Percentiles rank a stretch among this genome's conserved stretches.
phyloP scores from a whole-genome alignment of 2,888 invertebrate species.

The Pollenia angustigena region DNA sequence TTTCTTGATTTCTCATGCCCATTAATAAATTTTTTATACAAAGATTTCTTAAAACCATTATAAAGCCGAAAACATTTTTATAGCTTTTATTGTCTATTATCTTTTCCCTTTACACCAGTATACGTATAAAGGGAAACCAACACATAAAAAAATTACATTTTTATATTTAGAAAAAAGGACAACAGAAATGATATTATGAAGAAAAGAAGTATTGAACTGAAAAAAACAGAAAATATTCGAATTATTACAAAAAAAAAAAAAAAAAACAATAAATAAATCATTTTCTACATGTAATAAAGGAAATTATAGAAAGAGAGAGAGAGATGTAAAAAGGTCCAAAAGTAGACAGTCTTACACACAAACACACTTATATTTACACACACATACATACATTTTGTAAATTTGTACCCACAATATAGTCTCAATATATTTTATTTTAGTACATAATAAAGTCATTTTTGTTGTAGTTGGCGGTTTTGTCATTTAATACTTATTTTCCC shows the following conservation, averaged over 20 bases:
- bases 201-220: neutral
- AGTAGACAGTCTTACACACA: neutral
- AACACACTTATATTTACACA: neutral
- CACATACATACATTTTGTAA: neutral
- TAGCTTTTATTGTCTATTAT: conserved; percentile 54
- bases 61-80: conserved; percentile 53
- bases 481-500: neutral
- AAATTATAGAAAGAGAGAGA: neutral
- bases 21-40: conserved; percentile 50
- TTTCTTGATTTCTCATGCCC: neutral
- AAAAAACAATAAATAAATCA: conserved; percentile 17
- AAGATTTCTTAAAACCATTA: conserved; percentile 44
- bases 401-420: conserved; percentile 11
- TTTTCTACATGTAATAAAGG: neutral
- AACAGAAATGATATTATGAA: neutral
- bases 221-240: neutral
- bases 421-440: neutral
- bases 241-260: neutral
- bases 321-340: neutral
- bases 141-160: neutral
- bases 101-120: neutral
- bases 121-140: neutral
- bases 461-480: neutral
- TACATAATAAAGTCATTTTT: conserved; percentile 53
- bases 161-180: neutral